phyloP scores from a whole-genome alignment of 2,888 invertebrate genomes.

The Stenodema calcarata region DNA sequence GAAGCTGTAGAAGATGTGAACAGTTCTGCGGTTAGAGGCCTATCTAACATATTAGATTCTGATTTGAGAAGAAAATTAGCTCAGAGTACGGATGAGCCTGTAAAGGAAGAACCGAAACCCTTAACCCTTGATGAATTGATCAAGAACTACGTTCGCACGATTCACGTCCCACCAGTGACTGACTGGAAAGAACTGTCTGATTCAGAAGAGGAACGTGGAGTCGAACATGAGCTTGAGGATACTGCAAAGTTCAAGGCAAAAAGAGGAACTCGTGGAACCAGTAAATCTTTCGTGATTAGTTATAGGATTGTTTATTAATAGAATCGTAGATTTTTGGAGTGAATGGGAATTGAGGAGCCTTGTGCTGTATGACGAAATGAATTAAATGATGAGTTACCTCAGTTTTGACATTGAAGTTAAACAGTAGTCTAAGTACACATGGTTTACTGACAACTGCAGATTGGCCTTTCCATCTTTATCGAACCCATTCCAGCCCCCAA shows the following conservation, averaged over 20 bases:
- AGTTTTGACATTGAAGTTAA: no score
- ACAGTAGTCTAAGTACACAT: no score
- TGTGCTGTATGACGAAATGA: no score
- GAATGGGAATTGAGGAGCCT: background rate
- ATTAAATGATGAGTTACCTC: no score
- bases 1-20: background rate
- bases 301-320: background rate
- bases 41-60: background rate
- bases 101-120: background rate
- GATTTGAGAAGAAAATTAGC: background rate
- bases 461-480: no score
- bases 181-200: slow-evolving; percentile 30
- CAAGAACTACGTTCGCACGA: slow-evolving; percentile 19
- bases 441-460: no score
- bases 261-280: no score
- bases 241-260: background rate
- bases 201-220: slow-evolving; percentile 24
- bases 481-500: no score
- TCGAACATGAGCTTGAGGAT: background rate
- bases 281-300: background rate
- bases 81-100: background rate
- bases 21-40: background rate
- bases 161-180: background rate
- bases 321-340: no score
- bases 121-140: background rate